Evolutionary conservation across 2,113 vertebrate species (phyloP).

Genomic region (Uria lomvia): DNA sequence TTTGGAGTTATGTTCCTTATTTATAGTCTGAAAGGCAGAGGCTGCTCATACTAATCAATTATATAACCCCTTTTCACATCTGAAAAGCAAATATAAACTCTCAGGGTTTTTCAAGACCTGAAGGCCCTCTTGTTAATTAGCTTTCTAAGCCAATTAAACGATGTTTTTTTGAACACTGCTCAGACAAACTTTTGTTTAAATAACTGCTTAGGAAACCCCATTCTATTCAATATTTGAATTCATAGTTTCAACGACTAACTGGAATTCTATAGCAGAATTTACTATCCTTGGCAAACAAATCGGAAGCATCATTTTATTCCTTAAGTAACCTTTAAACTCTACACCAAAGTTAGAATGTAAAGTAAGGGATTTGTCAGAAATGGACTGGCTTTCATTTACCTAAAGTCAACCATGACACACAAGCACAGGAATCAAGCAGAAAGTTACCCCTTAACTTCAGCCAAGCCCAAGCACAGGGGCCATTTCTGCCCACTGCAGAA

Average conservation of each 20-base stretch:
- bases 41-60: neutral
- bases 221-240: neutral
- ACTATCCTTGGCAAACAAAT: neutral
- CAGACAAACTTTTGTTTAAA: neutral
- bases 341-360: neutral
- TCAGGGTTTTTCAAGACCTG: neutral
- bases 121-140: conserved; percentile 5
- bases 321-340: neutral
- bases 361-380: neutral
- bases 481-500: neutral
- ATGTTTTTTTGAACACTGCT: neutral
- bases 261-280: neutral
- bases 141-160: conserved; percentile 12
- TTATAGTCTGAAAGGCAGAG: neutral
- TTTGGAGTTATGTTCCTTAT: neutral
- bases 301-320: neutral
- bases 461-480: neutral
- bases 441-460: neutral
- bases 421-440: neutral
- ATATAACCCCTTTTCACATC: neutral
- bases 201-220: neutral
- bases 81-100: conserved; percentile 28
- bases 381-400: neutral
- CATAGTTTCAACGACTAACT: neutral
- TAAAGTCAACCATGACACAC: neutral